These are phyloP conservation scores for Microctonus aethiopoides DNA, from an alignment of 2,888 invertebrate genomes.

Conservation along the genomic window DNA sequence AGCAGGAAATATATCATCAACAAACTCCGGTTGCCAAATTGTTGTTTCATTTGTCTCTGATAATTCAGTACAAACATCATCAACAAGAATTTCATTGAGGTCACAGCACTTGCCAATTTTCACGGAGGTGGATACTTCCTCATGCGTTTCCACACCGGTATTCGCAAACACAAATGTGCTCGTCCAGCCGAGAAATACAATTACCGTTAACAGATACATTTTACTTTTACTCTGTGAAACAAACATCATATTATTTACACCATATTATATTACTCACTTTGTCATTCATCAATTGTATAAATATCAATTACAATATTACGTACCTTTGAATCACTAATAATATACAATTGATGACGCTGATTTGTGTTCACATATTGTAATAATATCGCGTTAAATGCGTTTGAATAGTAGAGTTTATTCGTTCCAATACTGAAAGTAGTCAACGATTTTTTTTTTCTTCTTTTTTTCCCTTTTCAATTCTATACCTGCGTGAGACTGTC, in stretches of 20 bases:
- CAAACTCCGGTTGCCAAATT: constrained; percentile 58
- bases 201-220: constrained; percentile 27
- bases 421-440: not conserved
- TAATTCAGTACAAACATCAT: constrained; percentile 74
- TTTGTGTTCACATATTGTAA: not conserved
- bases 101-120: constrained; percentile 86
- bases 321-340: not conserved
- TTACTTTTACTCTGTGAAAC: not conserved
- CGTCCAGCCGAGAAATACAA: constrained; percentile 24
- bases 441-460: not conserved
- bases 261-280: not conserved
- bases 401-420: not conserved
- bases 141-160: constrained; percentile 30
- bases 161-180: constrained; percentile 34
- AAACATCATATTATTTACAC: not conserved
- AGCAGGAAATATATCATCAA: constrained; percentile 36
- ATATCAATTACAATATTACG: not conserved
- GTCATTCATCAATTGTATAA: not conserved
- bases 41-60: constrained; percentile 65
- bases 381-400: not conserved
- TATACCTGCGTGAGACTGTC: not conserved
- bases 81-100: constrained; percentile 76
- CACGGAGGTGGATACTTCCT: constrained; percentile 60
- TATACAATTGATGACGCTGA: not conserved
- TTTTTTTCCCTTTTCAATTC: not conserved